These are phyloP conservation scores for Calycopis cecrops DNA, from an alignment of 1,140 invertebrate species.

Conservation along the genomic window DNA sequence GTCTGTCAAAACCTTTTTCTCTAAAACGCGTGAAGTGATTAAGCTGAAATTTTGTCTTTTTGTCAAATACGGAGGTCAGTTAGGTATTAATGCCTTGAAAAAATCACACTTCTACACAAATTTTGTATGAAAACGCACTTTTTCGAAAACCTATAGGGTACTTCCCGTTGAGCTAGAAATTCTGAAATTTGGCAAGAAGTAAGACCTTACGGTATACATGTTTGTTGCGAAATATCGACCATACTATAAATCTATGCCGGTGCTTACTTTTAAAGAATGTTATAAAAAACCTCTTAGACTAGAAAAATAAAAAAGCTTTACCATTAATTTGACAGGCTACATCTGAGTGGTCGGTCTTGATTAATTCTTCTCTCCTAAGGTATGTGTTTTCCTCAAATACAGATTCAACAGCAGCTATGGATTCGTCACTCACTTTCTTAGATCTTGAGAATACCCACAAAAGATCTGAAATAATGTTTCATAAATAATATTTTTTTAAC, in stretches of 20 bases:
- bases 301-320: not conserved
- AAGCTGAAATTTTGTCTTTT: too few relatives aligned
- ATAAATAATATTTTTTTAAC: too few relatives aligned
- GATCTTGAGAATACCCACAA: conserved; percentile 1
- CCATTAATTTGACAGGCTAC: not conserved
- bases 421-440: not conserved
- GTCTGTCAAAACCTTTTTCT: too few relatives aligned
- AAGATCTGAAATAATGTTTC: not conserved
- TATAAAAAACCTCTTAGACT: too few relatives aligned
- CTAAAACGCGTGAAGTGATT: too few relatives aligned
- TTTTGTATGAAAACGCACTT: too few relatives aligned
- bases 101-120: too few relatives aligned
- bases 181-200: conserved; percentile 10
- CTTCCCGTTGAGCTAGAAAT: conserved; percentile 14
- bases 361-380: not conserved
- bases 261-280: too few relatives aligned
- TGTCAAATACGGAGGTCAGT: too few relatives aligned
- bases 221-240: not conserved
- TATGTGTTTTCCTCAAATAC: not conserved
- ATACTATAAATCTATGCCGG: not conserved
- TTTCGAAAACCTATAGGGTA: not conserved
- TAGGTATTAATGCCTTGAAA: too few relatives aligned
- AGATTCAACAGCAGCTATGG: not conserved
- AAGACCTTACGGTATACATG: too few relatives aligned
- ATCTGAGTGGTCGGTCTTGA: not conserved